Base-by-base conservation (phyloP, 2,797 vertebrate genomes). In the Cheirogaleus major region DNA sequence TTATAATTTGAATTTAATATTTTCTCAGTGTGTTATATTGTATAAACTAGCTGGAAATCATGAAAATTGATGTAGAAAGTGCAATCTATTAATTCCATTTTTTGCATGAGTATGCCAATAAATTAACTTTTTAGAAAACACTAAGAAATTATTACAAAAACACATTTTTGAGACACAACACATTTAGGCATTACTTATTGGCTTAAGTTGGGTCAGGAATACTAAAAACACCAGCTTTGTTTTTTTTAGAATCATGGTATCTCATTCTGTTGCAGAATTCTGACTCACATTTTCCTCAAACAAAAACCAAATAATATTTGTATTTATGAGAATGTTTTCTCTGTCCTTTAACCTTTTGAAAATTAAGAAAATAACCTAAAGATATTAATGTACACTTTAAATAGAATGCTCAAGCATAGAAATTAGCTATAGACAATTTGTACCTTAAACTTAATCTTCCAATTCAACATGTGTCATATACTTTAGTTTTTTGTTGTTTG, bases 161-260 rank as follows among this genome's bases (percentile, higher is more conserved):
- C 38, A 82, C 7, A 45, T 73, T 48, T 87, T 14, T 73, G 41
- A 86, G 65, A 57, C 89, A 83, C 55, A 95, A 43, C 0, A 0
- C 55, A 57, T 69, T 95, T 85, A 95, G 93, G 95, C 25, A 72
- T 89, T 73, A 50, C 81, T 93, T 96, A 57, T 82, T 96, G 69
- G 15, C 38, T 75, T 93, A 76, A 3, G 78, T 95, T 96, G 82
- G 15, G 20, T 79, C 22, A 55, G n/a, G 22, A 7, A 79, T 55
- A 79, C 22, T 55, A 38, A 55, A 69, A 55, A 79, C 13, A 27
- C 22, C 4, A 15, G 22, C 22, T 79, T 23, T 55, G 55, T 7
- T 55, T 55, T 5, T 61, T 14, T 61, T 2, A 65, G 32, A 32
- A 7, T 32, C 63, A 65, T 0, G 32, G 3, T 65, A n/a, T n/a